Conservation (phyloP, 2,797 vertebrate species). For the Denticeps clupeoides region DNA sequence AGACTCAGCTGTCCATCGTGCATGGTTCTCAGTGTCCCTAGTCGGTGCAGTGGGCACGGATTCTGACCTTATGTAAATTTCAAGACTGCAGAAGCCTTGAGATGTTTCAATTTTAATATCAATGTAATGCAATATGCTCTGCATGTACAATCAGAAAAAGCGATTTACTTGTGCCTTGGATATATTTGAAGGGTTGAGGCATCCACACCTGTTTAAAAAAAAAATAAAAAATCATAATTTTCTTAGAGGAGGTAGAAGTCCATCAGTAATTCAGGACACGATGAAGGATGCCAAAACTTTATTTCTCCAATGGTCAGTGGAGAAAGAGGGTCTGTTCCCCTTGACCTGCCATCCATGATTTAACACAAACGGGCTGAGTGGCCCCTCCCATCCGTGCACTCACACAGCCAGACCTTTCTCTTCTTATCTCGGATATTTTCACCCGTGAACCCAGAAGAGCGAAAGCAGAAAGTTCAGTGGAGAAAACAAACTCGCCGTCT, state of each 20-base stretch:
- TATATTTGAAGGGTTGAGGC: too few species aligned
- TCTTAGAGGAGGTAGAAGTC: too few species aligned
- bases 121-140: neutral
- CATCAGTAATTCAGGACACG: conserved; percentile 8
- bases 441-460: conserved; percentile 34
- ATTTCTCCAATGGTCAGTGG: conserved; percentile 6
- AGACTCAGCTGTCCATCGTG: conserved; percentile 32
- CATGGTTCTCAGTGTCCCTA: conserved; percentile 26
- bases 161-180: neutral
- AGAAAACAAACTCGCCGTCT: conserved; percentile 39
- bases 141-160: conserved; percentile 1
- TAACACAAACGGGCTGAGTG: conserved; percentile 61
- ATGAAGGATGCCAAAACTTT: conserved; percentile 8
- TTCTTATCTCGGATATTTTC: conserved; percentile 28
- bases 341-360: conserved; percentile 57
- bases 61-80: conserved; percentile 33
- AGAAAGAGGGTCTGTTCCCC: conserved; percentile 45
- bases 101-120: conserved; percentile 3
- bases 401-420: conserved; percentile 48
- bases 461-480: conserved; percentile 44
- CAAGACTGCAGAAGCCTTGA: neutral
- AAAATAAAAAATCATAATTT: too few species aligned
- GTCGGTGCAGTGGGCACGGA: conserved; percentile 24
- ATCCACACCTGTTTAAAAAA: too few species aligned
- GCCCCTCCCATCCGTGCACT: conserved; percentile 35